Conservation (phyloP, 2,888 invertebrate species). For the Coelogynopora nodosa region DNA sequence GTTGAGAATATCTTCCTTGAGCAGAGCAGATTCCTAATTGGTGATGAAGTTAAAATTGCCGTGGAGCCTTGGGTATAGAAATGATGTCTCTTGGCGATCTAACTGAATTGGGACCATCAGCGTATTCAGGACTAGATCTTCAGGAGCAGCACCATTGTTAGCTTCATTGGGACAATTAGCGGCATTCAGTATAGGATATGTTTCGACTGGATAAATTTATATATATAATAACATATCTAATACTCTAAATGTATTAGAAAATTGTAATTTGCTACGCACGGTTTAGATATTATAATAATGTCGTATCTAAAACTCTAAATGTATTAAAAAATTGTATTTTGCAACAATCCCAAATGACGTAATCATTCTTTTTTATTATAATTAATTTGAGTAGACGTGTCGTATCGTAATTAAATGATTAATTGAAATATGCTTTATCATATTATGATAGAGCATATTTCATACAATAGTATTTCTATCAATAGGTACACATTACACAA, state of each 20-base stretch:
- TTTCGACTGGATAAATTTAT: no score
- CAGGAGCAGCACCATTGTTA: no score
- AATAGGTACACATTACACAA: slow-evolving; percentile 5
- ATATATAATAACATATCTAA: no score
- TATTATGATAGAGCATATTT: slow-evolving; percentile 17
- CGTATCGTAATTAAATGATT: slow-evolving; percentile 10
- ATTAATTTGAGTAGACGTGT: not conserved
- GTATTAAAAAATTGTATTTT: not conserved
- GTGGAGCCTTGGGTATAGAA: not conserved
- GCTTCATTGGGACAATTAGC: no score
- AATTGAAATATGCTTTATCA: not conserved
- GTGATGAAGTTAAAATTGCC: not conserved
- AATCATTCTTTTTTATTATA: slow-evolving; percentile 15
- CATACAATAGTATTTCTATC: no score
- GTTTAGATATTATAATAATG: no score
- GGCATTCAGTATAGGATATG: no score
- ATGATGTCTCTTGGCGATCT: not conserved
- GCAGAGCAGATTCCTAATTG: not conserved
- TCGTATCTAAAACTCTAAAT: not conserved
- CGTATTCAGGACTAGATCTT: not conserved
- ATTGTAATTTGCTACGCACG: no score
- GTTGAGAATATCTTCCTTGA: not conserved
- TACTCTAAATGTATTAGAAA: no score
- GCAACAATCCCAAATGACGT: not conserved
- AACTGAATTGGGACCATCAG: not conserved